These are phyloP conservation scores for Callinectes sapidus DNA, from an alignment of 2,888 invertebrate species.

Conservation along the genomic window DNA sequence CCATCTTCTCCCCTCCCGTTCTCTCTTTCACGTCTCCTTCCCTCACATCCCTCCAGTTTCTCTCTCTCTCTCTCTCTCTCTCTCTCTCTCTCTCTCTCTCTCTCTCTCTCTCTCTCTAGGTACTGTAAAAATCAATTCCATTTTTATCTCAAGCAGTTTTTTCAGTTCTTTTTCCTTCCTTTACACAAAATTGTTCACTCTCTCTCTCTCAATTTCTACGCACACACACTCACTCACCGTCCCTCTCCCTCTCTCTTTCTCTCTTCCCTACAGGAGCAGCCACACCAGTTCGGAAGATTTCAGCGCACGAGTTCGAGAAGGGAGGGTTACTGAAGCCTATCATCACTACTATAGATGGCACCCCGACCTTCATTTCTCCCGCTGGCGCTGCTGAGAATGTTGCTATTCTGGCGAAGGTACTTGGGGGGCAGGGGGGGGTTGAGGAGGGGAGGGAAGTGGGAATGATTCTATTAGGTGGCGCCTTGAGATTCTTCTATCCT, in stretches of 20 bases:
- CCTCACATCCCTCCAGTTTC: not conserved
- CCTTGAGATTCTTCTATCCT: no score
- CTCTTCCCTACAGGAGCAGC: conserved; percentile 63
- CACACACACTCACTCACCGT: not conserved
- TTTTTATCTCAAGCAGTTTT: not conserved
- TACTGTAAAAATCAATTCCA: not conserved
- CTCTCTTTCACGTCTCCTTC: not conserved
- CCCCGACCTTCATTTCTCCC: conserved; percentile 87
- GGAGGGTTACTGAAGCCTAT: conserved; percentile 94
- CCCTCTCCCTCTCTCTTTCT: not conserved
- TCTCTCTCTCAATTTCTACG: conserved; percentile 6
- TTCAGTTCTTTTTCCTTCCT: not conserved
- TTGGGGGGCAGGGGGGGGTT: not conserved
- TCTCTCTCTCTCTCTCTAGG: conserved; percentile 15
- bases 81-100: conserved; percentile 17
- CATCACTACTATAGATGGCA: conserved; percentile 95
- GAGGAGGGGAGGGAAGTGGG: not conserved
- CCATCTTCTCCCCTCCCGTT: not conserved
- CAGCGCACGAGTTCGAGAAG: conserved; percentile 96
- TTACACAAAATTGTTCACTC: not conserved
- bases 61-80: conserved; percentile 9
- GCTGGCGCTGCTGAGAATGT: conserved; percentile 66
- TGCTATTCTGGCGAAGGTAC: conserved; percentile 62
- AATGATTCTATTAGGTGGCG: no score
- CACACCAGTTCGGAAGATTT: conserved; percentile 94